A percentile compares a stretch with the other conserved stretches of the same genome.
phyloP scores from a whole-genome alignment of 2,888 invertebrate genomes.

The Lasioglossum malachurum region DNA sequence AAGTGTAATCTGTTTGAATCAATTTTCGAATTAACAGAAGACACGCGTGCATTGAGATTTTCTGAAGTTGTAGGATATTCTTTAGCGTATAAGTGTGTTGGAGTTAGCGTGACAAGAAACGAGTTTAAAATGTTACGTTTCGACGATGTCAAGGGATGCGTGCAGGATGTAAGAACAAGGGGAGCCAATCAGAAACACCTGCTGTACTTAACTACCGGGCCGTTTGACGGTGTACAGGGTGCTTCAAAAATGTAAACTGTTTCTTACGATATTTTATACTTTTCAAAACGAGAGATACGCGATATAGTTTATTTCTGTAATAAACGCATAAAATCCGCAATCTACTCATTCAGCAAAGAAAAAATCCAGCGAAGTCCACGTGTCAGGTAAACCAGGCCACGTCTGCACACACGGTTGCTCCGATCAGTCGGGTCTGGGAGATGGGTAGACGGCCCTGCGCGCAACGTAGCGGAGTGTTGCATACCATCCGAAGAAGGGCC shows the following conservation, averaged over 20 bases:
- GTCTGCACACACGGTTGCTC: neutral
- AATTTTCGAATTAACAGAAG: neutral
- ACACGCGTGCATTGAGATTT: neutral
- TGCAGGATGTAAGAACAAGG: neutral
- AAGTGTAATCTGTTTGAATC: neutral
- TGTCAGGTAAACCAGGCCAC: neutral
- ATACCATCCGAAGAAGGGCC: conserved; percentile 72
- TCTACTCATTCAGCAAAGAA: neutral
- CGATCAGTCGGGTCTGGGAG: neutral
- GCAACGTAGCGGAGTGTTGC: conserved; percentile 70
- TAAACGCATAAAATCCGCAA: neutral
- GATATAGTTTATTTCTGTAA: neutral
- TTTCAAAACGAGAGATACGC: neutral
- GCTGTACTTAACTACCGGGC: neutral
- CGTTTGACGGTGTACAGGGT: neutral
- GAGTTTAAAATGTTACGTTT: neutral
- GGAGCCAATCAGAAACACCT: neutral
- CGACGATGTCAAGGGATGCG: neutral
- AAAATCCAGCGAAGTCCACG: neutral
- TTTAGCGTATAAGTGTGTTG: neutral
- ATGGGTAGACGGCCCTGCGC: conserved; percentile 63
- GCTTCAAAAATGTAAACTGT: neutral
- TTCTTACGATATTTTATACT: neutral
- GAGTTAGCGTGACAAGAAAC: neutral
- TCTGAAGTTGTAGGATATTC: neutral